phyloP scores from a whole-genome alignment of 2,797 vertebrate species.

The Myripristis murdjan region DNA sequence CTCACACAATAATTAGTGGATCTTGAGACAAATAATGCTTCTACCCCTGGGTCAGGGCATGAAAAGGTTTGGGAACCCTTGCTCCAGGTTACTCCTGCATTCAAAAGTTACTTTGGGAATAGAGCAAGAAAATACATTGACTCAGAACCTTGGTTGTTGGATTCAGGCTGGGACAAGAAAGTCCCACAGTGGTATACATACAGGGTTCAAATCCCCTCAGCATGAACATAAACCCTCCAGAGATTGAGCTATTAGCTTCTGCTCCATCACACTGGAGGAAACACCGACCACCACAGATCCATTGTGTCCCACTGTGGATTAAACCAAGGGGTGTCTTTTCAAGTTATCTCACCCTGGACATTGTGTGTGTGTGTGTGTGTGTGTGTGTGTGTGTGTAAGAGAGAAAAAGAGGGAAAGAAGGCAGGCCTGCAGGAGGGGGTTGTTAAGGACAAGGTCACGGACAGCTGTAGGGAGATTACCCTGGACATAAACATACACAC shows the following conservation, averaged over 20 bases:
- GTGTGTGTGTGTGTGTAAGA: slow-evolving; percentile 19
- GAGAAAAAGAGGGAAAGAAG: slow-evolving; percentile 13
- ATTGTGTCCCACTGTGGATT: slow-evolving; percentile 60
- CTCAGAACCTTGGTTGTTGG: too few relatives aligned
- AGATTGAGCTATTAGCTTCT: slow-evolving; percentile 70
- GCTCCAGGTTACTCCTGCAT: too few relatives aligned
- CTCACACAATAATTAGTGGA: too few relatives aligned
- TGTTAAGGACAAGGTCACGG: slow-evolving; percentile 51
- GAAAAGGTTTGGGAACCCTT: too few relatives aligned
- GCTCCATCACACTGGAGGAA: slow-evolving; percentile 35
- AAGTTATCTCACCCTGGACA: neutral
- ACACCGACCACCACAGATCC: slow-evolving; percentile 24
- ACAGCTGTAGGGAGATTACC: slow-evolving; percentile 80
- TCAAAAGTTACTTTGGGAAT: too few relatives aligned
- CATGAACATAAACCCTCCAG: slow-evolving; percentile 35
- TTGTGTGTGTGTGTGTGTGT: slow-evolving; percentile 19
- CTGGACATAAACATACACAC: slow-evolving; percentile 44
- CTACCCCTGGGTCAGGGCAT: too few relatives aligned
- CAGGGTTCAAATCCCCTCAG: slow-evolving; percentile 33
- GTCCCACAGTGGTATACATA: slow-evolving; percentile 40
- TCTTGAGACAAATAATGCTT: too few relatives aligned
- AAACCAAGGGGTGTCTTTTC: slow-evolving; percentile 51
- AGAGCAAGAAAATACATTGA: too few relatives aligned
- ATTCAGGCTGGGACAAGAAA: neutral
- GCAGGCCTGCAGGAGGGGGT: slow-evolving; percentile 26